Evolutionary conservation across 2,888 invertebrate genomes (phyloP), one percentile per base, ranked within the genome.

Genomic region (Drosophila kanekoi): DNA sequence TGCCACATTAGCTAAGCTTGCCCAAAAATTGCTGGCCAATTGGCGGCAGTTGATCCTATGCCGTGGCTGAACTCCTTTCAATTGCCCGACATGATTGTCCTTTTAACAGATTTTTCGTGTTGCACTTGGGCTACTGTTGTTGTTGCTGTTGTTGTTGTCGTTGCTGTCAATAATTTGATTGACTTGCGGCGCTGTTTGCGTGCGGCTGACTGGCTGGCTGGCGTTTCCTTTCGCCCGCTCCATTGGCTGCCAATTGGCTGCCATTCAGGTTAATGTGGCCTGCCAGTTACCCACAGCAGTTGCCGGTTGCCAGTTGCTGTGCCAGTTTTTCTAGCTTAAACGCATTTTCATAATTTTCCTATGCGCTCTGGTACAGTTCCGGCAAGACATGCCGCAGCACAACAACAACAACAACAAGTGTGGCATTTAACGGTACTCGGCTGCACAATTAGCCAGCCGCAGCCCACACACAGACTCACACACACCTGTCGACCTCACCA

Each of bases 181-280:
- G 86, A 87, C 86, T 83, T 73, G 88, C 70, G 85, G 86, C 86
- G 74, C 71, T 82, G 52, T 79, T 85, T 83, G 85, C 83, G 79
- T 84, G 83, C 54, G 38, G 44, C 28, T 72, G 53, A 40, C 58
- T 61, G 32, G 44, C 52, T 48, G 51, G 44, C 52, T 48, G 51
- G 60, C 68, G 68, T 74, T 78, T 75, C 72, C 67, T 79, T 74
- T 66, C 71, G 81, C 77, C 75, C 75, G 78, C 77, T 68, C 60
- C 64, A 66, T 71, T 78, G 75, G 56, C 78, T 75, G 79, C 77
- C 77, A 74, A 74, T 77, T 79, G 79, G 68, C 68, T 75, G 77
- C 79, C 84, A 84, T 86, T 84, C 86, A 86, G 87, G 83, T 86
- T 86, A 84, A 83, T 84, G 81, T 67, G 79, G 70, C 68, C 76